Evolutionary conservation across 2,888 invertebrate species (phyloP).

Genomic region (Thecophora atra): DNA sequence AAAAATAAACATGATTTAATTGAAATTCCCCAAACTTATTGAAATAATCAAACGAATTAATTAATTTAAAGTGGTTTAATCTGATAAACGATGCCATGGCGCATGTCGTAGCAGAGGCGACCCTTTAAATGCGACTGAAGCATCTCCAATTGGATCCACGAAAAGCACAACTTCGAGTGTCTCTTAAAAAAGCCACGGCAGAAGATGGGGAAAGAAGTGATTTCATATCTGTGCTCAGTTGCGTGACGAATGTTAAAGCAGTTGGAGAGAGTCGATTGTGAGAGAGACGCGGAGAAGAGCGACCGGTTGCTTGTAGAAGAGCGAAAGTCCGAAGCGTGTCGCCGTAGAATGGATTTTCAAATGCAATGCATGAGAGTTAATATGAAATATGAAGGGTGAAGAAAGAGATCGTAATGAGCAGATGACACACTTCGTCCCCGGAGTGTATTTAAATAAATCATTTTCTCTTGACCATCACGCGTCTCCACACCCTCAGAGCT

Average conservation of each 20-base stretch:
- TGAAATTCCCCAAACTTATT: conserved; percentile 35
- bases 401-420: too few species aligned
- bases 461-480: not conserved
- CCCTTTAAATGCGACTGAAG: not conserved
- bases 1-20: conserved; percentile 36
- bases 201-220: not conserved
- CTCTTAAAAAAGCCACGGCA: too few species aligned
- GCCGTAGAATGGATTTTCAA: too few species aligned
- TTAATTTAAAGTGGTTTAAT: conserved; percentile 52
- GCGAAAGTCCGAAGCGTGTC: too few species aligned
- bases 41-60: conserved; percentile 45
- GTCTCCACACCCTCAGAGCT: not conserved
- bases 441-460: too few species aligned
- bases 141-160: not conserved
- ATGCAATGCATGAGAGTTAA: too few species aligned
- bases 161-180: conserved; percentile 25
- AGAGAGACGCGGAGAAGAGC: conserved; percentile 6
- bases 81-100: conserved; percentile 51
- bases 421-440: too few species aligned
- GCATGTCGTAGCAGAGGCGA: conserved; percentile 38
- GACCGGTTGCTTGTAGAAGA: too few species aligned
- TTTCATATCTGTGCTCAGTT: conserved; percentile 22
- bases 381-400: too few species aligned
- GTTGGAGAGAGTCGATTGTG: conserved; percentile 32
- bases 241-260: conserved; percentile 42